Evolutionary conservation across 35 echinoderm and acorn worm genomes (phyloP), one percentile per base, ranked within the genome.

Genomic region (Heliocidaris tuberculata): DNA sequence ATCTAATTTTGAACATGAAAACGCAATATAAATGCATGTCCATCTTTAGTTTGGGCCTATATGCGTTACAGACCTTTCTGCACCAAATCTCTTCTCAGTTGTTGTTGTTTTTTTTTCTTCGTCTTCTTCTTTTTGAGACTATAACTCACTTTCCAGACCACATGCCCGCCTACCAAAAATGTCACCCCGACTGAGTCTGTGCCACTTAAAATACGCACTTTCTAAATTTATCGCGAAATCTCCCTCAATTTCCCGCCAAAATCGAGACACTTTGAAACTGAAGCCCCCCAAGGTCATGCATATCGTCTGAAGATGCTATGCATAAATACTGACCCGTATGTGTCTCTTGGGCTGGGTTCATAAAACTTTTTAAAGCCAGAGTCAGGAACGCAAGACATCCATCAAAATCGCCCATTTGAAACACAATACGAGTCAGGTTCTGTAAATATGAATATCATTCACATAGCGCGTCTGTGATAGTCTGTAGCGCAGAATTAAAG

Each of bases 161-260:
- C n/a, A n/a, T n/a, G n/a, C 19, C 65, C 65, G 65, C 65, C 65
- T 19, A 78, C 65, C 7, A 78, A 78, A 78, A n/a, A 78, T 78
- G 65, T n/a, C 65, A 78, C 3, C 65, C 65, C 65, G 65, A 78
- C 65, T 78, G 65, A 19, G 21, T 78, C 65, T 24, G 65, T 78
- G 65, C 65, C 65, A n/a, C 65, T 78, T n/a, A 78, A 78, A 78
- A 78, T 78, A 78, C 65, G 27, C 65, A 78, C 65, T 19, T 78
- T 78, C 65, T 78, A 78, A 78, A 78, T 78, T 78, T 78, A 78
- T 78, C 65, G 27, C 65, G 5, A 21, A 78, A 78, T 78, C 65
- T 78, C 65, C 65, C 65, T n/a, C 65, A 78, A 78, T 78, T 78
- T 78, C 65, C 65, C 65, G 65, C 65, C 65, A 78, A 78, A 42